Evolutionary conservation across 1,140 invertebrate genomes (phyloP), one percentile per base, ranked within the genome.

Genomic region (Radopholus similis): DNA sequence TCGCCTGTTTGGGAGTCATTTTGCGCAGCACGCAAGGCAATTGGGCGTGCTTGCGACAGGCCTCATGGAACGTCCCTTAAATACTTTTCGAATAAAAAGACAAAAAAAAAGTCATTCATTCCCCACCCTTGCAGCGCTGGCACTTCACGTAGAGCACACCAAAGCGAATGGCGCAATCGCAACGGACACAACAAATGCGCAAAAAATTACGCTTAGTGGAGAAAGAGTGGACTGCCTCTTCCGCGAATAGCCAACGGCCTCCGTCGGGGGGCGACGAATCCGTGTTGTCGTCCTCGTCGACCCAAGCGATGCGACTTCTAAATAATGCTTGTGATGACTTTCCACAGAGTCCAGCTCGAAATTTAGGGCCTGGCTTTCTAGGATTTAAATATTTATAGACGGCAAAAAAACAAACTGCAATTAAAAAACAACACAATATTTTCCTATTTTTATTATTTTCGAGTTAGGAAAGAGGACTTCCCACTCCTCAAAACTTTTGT

Each of bases 61-160:
- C n/a, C 23, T 59, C 38, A 23, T 66, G 64, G 26, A 66, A 66
- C 9, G 37, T 47, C 18, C 26, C 64, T 66, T 23, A 66, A 64
- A 64, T 28, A 40, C 9, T 18, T 13, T 42, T 40, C 35, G 23
- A 64, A 59, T 23, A 21, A 53, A n/a, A 30, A 30, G 30, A 2
- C 5, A 21, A n/a, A 4, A n/a, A n/a, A n/a, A n/a, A n/a, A n/a
- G n/a, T n/a, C n/a, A n/a, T n/a, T n/a, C n/a, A n/a, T 51, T 1
- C 47, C 0, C 9, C 35, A 47, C 58, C 38, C 30, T 62, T 62
- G 40, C 58, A 62, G 6, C 64, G 54, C 5, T n/a, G 37, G 37
- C 64, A 66, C 34, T 66, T 66, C 4, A 47, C 64, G 15, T 44
- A 44, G n/a, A 63, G n/a, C 11, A 66, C 64, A 4, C 49, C 35